A percentile compares a stretch with the other conserved stretches of the same genome.
phyloP scores from a whole-genome alignment of 2,113 vertebrate species.

The Hyla sarda region DNA sequence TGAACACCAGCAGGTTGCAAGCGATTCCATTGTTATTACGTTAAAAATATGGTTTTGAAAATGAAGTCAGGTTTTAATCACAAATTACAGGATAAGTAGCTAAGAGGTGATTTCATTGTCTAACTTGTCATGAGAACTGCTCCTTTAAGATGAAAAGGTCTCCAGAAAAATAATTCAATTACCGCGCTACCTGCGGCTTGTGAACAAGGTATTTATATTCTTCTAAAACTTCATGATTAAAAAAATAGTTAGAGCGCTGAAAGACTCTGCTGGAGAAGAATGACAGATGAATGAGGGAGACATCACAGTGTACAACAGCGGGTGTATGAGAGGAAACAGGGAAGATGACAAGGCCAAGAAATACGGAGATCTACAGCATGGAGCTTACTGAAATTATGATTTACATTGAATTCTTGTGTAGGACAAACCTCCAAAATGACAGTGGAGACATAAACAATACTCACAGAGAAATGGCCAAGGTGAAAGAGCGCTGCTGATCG shows the following conservation, averaged over 20 bases:
- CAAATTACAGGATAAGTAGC: conserved; percentile 22
- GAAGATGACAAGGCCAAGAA: conserved; percentile 38
- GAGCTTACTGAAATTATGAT: conserved; percentile 7
- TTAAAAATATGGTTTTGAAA: not conserved
- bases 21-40: not conserved
- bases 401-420: conserved; percentile 24
- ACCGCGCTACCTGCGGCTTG: conserved; percentile 31
- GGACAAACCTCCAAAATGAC: conserved; percentile 23
- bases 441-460: conserved; percentile 48
- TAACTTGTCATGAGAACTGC: conserved; percentile 11
- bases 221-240: conserved; percentile 35
- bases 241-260: conserved; percentile 37
- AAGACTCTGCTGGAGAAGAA: conserved; percentile 45
- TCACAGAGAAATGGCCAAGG: conserved; percentile 79
- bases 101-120: not conserved
- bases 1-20: not conserved
- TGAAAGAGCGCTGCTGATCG: conserved; percentile 88
- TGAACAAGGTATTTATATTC: conserved; percentile 49
- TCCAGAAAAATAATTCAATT: conserved; percentile 44
- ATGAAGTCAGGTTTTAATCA: not conserved
- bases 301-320: conserved; percentile 36
- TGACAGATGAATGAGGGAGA: conserved; percentile 46
- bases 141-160: conserved; percentile 40
- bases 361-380: conserved; percentile 29
- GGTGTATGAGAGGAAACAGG: conserved; percentile 13